Evolutionary conservation across 2,797 vertebrate species (phyloP), one percentile per base, ranked within the genome.

Genomic region (Tragelaphus oryx): DNA sequence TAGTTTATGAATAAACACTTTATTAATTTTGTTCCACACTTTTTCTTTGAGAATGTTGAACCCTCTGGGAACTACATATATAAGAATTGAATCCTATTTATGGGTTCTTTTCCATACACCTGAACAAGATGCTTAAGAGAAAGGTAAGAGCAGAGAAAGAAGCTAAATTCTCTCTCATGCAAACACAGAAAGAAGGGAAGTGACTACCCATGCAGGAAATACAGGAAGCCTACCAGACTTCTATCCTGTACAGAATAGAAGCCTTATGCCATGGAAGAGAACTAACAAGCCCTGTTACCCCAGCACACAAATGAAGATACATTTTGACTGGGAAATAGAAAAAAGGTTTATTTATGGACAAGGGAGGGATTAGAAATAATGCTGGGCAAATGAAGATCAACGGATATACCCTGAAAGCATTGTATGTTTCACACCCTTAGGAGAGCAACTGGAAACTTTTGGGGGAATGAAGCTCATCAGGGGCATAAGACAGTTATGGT

Each of bases 281-380:
- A 16, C 2, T 28, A 41, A 18, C 2, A n/a, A 13, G 4, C 1
- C 2, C 16, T 8, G 13, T 37, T 37, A 5, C 2, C 13, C 8
- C 18, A 14, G 10, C 28, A 6, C 33, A 78, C 17, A 22, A 5
- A 54, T 30, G 1, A 17, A 37, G 8, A 71, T 30, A 1, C 13
- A 37, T 26, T 41, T 2, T 46, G 50, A 1, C 33, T 16, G 30
- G 33, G 8, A 82, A 74, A 48, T 8, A 22, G 4, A 37, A 65
- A 17, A 22, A 18, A 26, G 17, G 20, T 7, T 37, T 3, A 8
- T 85, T 88, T 41, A 12, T 79, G 4, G 6, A 46, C 20, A 81
- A 33, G 22, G 4, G 28, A 68, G 18, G 12, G 33, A 28, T 2
- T 78, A 26, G 28, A 55, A 80, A 62, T 9, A n/a, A 4, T 5